These are phyloP conservation scores for Pseudomyrmex gracilis DNA, from an alignment of 1,140 invertebrate species.

Conservation along the genomic window DNA sequence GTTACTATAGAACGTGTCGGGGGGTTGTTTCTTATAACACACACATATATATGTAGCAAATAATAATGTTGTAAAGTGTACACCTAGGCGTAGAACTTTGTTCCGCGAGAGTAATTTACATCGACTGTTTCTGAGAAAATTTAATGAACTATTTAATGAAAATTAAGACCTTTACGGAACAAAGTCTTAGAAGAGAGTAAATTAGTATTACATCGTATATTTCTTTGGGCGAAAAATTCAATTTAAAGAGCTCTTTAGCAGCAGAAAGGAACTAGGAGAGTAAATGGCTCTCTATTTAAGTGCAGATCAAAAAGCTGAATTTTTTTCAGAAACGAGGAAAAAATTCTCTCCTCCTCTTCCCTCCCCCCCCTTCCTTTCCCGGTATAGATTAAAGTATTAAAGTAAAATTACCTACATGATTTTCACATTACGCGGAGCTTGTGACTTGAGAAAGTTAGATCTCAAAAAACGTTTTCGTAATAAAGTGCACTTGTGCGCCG, in stretches of 20 bases:
- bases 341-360: too few species aligned
- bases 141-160: conserved; percentile 48
- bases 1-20: neutral
- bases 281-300: neutral
- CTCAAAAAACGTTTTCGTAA: neutral
- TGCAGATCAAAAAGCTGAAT: neutral
- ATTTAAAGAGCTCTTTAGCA: conserved; percentile 5
- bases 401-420: neutral
- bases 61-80: conserved; percentile 31
- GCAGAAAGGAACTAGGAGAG: neutral
- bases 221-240: neutral
- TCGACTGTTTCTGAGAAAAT: neutral
- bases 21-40: neutral
- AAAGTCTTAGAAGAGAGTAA: conserved; percentile 50
- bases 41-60: neutral
- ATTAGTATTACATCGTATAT: conserved; percentile 14
- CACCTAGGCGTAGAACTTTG: neutral
- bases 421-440: too few species aligned
- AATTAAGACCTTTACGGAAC: conserved; percentile 38
- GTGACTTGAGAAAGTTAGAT: too few species aligned
- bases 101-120: neutral
- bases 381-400: neutral
- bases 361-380: too few species aligned
- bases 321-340: neutral
- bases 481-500: neutral